Evolutionary conservation across 2,113 vertebrate species (phyloP).

Genomic region (Emydura subglobosa): DNA sequence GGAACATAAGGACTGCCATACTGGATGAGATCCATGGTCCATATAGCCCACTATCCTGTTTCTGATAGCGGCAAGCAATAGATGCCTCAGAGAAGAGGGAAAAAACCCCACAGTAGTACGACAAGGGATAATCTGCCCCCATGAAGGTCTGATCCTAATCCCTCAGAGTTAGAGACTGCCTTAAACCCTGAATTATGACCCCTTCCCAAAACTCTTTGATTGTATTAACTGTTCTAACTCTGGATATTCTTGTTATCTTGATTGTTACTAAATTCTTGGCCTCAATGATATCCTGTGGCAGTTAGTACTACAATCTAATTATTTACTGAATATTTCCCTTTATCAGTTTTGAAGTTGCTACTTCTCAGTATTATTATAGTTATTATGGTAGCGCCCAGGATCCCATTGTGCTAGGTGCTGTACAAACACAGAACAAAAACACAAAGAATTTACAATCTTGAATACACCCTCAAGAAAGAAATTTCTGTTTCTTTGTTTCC

Average conservation of each 20-base stretch:
- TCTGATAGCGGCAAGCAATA: too few species aligned
- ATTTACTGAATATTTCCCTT: not conserved
- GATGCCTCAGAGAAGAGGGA: not conserved
- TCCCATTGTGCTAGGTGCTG: not conserved
- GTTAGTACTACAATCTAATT: not conserved
- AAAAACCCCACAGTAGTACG: not conserved
- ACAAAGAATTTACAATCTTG: not conserved
- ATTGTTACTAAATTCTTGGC: not conserved
- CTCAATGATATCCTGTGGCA: not conserved
- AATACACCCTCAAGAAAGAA: not conserved
- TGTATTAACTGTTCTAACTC: not conserved
- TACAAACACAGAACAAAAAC: not conserved
- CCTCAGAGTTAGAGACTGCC: not conserved
- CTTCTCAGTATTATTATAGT: not conserved
- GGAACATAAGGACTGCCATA: not conserved
- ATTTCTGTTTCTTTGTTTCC: not conserved
- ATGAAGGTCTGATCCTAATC: not conserved
- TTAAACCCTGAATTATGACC: not conserved
- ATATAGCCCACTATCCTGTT: not conserved
- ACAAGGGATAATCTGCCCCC: not conserved
- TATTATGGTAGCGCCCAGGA: not conserved
- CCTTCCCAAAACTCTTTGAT: not conserved
- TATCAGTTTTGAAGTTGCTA: fast-evolving
- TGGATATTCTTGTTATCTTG: not conserved
- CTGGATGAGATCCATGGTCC: not conserved